A percentile compares a stretch with the other conserved stretches of the same genome.
Conservation (phyloP, 2,113 vertebrate species). For the Astur gentilis region DNA sequence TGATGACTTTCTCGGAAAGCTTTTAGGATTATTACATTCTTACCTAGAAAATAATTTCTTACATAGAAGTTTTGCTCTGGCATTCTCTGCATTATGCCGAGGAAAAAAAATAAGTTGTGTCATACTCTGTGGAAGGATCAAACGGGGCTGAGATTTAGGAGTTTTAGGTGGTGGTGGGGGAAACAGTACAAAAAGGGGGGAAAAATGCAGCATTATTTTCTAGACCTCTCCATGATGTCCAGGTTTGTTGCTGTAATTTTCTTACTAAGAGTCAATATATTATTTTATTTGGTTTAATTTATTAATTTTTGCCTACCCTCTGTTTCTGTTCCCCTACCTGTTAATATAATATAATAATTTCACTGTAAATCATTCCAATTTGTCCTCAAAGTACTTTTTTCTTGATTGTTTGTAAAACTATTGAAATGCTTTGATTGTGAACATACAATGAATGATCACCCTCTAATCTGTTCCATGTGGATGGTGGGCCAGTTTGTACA, state of each 20-base stretch:
- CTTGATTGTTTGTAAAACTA: background rate
- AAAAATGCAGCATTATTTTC: background rate
- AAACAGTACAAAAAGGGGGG: background rate
- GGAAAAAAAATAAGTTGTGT: background rate
- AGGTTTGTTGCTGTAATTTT: background rate
- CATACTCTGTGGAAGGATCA: background rate
- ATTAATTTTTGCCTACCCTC: background rate
- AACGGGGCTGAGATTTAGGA: background rate
- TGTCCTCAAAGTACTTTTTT: background rate
- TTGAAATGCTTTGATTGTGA: slow-evolving; percentile 13
- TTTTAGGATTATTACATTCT: background rate
- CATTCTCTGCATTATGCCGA: background rate
- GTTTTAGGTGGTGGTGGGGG: background rate
- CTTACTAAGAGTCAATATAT: background rate
- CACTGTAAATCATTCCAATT: background rate
- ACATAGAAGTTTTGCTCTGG: background rate
- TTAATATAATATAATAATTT: background rate
- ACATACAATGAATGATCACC: background rate
- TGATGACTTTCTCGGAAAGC: background rate
- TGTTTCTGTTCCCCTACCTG: background rate
- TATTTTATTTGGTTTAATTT: background rate
- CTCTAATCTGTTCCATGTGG: slow-evolving; percentile 10
- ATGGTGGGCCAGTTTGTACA: background rate
- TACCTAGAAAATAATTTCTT: background rate
- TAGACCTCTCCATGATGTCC: background rate